Conservation (phyloP, 2,888 invertebrate genomes). For the Druceiella hillmani region DNA sequence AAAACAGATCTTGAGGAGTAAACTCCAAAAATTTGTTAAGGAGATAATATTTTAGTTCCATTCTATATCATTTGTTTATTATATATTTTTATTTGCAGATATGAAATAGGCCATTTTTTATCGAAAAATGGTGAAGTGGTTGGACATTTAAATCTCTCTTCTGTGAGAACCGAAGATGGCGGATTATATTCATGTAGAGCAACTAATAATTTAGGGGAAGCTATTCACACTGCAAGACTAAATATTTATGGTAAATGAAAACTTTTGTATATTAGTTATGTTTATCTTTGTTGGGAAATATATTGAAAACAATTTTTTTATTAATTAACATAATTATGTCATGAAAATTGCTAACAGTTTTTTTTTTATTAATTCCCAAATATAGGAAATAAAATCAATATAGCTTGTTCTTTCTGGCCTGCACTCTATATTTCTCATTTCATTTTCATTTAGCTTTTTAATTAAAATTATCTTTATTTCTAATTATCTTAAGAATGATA, state of each 20-base stretch:
- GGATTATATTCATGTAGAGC: conserved; percentile 81
- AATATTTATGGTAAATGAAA: conserved; percentile 70
- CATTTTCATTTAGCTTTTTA: no score
- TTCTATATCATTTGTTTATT: no score
- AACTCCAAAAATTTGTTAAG: no score
- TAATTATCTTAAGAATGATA: no score
- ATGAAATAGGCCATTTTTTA: conserved; percentile 78
- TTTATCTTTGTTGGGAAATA: neutral
- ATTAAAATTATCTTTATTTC: no score
- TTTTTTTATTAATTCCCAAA: neutral
- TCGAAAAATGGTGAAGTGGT: conserved; percentile 77
- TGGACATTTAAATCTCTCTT: conserved; percentile 78
- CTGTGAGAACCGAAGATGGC: conserved; percentile 75
- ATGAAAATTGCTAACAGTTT: neutral
- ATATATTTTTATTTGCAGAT: conserved; percentile 40
- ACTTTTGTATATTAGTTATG: neutral
- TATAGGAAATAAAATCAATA: neutral
- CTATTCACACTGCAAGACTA: conserved; percentile 69
- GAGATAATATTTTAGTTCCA: no score
- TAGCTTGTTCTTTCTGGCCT: no score
- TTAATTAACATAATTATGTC: neutral
- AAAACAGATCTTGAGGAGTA: no score
- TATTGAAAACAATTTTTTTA: neutral
- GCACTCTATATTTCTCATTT: no score
- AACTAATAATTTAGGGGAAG: conserved; percentile 67